Base-by-base conservation (phyloP, 2,888 invertebrate species). In the Erebia aethiops region DNA sequence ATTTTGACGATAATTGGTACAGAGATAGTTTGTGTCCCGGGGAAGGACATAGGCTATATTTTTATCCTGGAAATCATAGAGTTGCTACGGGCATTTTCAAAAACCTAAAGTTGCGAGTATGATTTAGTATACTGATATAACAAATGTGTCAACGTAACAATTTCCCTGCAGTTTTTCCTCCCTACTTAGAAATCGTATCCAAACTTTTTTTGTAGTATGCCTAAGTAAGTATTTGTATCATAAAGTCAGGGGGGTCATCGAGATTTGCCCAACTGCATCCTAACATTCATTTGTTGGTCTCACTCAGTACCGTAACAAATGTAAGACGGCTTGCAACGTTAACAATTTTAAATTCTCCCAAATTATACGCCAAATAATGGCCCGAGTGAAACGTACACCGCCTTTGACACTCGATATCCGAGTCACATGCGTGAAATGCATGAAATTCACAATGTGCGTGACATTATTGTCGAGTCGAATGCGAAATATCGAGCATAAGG, bases 351-450 rank as follows among this genome's bases (percentile, higher is more conserved):
- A 89, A 87, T 83, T 82, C 81, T 80, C 80, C 76, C 84, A 87
- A 90, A 90, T 91, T 89, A 89, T 88, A 78, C 86, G 88, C 83
- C 83, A 82, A 82, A 86, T 82, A 76, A 80, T 81, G 52, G 54
- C 77, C 75, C 79, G 66, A 75, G 74, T 74, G 74, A 76, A 82
- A 54, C 41, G 43, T 21, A 77, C 74, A 79, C 82, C 80, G 80
- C 77, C 85, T 89, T 88, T 89, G 90, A 85, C 81, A 90, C 79
- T 73, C 79, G 87, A 89, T 81, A 84, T 71, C 82, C 86, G 85
- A 84, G 82, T 83, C 71, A 68, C 58, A 26, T 26, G 56, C 64
- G 57, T 57, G 57, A 71, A 58, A 64, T 43, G 18, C 69, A 62
- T 71, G 56, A 69, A 41, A 56, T 57, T 21, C 18, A 18, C 66